Evolutionary conservation across 2,888 invertebrate genomes (phyloP), one percentile per base, ranked within the genome.

Genomic region (Steinernema scapterisci): DNA sequence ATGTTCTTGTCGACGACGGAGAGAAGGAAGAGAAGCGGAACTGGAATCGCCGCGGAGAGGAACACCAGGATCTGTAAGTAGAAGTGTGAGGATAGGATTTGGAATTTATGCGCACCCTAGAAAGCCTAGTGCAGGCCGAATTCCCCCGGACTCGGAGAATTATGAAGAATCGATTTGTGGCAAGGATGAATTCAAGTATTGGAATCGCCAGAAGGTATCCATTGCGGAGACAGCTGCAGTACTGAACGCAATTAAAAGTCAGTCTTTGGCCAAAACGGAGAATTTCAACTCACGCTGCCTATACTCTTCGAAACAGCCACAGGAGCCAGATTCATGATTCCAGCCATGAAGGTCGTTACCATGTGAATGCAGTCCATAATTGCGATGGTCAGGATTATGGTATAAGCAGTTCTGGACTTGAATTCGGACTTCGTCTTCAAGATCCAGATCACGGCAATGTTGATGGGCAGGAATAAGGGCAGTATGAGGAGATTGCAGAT

Each of bases 201-300:
- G 63, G 63, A 31, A 63, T 63, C 9, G 63, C 21, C 21, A 63
- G 25, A 2, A 63, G 31, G 38, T 63, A 63, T 2, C 63, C 63
- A 16, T 63, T 63, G 27, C 63, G 63, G 27, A 63, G 21, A 27
- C 63, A 63, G 31, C 63, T 63, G 63, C 16, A 9, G 19, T 63
- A 63, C 63, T 63, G 31, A 63, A 38, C 3, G 38, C 9, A 6
- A 63, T 25, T 63, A 31, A 16, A n/a, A 16, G 45, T 44, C 16
- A 16, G 16, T 44, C n/a, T n/a, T n/a, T n/a, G n/a, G n/a, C n/a
- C n/a, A n/a, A 9, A 51, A 9, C 19, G 11, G 9, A 51, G 19
- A 51, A 6, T n/a, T 16, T 19, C 6, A 13, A 19, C 51, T 51
- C 31, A 63, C 63, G 1, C 31, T 13, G 27, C 63, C 63, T 11